Percentiles rank a stretch among this genome's conserved stretches.
These are phyloP conservation scores for Oncorhynchus kisutch DNA, from an alignment of 2,113 vertebrate species.

Conservation along the genomic window DNA sequence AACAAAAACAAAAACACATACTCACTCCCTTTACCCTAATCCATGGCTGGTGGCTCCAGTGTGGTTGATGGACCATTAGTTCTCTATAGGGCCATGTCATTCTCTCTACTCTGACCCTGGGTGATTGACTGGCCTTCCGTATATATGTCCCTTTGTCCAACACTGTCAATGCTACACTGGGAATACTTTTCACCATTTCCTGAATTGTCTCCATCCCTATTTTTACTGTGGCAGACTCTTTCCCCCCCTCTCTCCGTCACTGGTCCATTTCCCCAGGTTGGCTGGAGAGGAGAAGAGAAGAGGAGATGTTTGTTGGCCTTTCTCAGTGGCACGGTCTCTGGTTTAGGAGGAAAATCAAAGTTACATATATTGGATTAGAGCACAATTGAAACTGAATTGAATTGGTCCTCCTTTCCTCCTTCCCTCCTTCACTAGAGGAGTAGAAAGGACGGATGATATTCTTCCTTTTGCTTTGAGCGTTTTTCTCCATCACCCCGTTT, in stretches of 20 bases:
- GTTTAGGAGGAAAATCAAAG: constrained; percentile 72
- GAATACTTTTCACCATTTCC: constrained; percentile 64
- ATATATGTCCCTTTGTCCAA: constrained; percentile 68
- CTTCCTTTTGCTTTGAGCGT: constrained; percentile 25
- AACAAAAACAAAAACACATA: no score
- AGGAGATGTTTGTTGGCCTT: constrained; percentile 66
- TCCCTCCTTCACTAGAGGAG: constrained; percentile 23
- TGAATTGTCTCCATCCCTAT: constrained; percentile 67
- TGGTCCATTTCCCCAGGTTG: constrained; percentile 55
- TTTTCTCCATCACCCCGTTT: constrained; percentile 32
- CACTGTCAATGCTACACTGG: constrained; percentile 68
- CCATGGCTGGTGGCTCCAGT: no score
- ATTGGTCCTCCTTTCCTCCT: constrained; percentile 44
- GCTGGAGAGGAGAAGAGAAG: not conserved
- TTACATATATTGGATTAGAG: constrained; percentile 77
- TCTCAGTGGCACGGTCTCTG: constrained; percentile 58
- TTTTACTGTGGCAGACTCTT: constrained; percentile 61
- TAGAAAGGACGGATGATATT: constrained; percentile 45
- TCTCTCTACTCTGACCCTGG: no score
- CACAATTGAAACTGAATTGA: constrained; percentile 63
- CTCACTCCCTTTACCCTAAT: no score
- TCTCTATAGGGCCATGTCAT: no score
- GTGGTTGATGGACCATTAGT: no score
- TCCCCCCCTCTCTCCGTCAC: constrained; percentile 32
- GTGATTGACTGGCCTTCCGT: constrained; percentile 55